Percentiles rank a stretch among this genome's conserved stretches.
Evolutionary conservation across 1,140 invertebrate species (phyloP).

Genomic region (Euglossa dilemma): DNA sequence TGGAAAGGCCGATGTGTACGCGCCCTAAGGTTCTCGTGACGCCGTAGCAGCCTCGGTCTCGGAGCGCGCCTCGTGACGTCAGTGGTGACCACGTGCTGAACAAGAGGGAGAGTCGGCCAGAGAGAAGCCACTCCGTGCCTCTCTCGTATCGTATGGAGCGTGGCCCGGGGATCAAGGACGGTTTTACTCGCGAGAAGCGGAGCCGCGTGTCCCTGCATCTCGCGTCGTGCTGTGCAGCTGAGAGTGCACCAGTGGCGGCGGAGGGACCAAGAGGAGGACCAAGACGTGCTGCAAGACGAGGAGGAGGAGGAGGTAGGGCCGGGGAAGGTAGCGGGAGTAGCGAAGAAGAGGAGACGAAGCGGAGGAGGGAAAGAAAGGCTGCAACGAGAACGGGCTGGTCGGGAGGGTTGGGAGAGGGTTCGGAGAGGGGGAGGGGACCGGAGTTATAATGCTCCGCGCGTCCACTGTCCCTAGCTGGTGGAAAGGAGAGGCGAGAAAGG

Average conservation of each 20-base stretch:
- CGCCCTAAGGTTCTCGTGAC: slow-evolving; percentile 61
- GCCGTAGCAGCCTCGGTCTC: slow-evolving; percentile 45
- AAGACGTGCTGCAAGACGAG: slow-evolving; percentile 18
- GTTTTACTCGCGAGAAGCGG: slow-evolving; percentile 78
- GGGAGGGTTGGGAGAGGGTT: neutral
- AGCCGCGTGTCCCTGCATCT: slow-evolving; percentile 69
- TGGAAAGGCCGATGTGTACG: slow-evolving; percentile 24
- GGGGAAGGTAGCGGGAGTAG: slow-evolving; percentile 55
- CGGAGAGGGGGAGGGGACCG: slow-evolving; percentile 17
- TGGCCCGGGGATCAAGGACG: slow-evolving; percentile 81
- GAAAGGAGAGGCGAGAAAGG: slow-evolving; percentile 26
- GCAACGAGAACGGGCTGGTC: neutral
- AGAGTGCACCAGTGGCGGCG: slow-evolving; percentile 35
- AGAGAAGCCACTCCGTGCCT: slow-evolving; percentile 65
- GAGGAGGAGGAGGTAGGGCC: slow-evolving; percentile 26
- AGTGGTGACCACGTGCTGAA: slow-evolving; percentile 78
- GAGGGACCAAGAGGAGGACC: slow-evolving; percentile 20
- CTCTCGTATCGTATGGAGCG: slow-evolving; percentile 75
- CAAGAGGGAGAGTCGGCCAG: slow-evolving; percentile 70
- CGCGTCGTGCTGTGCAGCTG: slow-evolving; percentile 60
- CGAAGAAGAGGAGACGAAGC: slow-evolving; percentile 41
- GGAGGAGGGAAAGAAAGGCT: slow-evolving; percentile 51
- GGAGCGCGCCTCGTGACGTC: slow-evolving; percentile 73
- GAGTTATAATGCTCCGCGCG: slow-evolving; percentile 72
- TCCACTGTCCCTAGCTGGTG: slow-evolving; percentile 62